These are phyloP conservation scores for Cricetomys ansorgei DNA, from an alignment of 2,113 vertebrate genomes.

Conservation along the genomic window DNA sequence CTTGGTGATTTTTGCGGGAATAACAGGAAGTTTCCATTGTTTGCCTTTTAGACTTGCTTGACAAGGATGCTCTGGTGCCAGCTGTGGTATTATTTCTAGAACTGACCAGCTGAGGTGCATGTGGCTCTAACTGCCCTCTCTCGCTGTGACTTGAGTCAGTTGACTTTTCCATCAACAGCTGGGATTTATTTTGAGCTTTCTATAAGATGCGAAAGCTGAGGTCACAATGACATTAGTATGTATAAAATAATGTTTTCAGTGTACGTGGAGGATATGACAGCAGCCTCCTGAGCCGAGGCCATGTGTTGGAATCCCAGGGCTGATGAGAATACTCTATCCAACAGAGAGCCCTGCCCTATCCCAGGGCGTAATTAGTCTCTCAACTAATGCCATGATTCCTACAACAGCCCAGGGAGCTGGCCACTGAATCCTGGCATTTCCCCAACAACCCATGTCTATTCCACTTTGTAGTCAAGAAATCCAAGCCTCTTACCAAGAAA, in stretches of 20 bases:
- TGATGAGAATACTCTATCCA: fast-evolving
- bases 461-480: background rate
- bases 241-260: background rate
- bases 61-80: background rate
- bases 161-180: background rate
- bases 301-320: background rate
- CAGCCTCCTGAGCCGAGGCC: background rate
- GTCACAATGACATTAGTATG: background rate
- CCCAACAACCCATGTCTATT: fast-evolving
- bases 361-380: fast-evolving
- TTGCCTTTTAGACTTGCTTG: background rate
- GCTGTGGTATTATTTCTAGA: background rate
- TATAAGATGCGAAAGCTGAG: background rate
- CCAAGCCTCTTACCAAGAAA: background rate
- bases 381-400: too few relatives aligned
- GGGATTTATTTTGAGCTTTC: background rate
- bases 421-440: background rate
- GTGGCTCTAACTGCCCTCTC: fast-evolving
- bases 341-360: background rate
- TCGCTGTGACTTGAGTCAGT: background rate
- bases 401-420: background rate
- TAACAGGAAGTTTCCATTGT: background rate
- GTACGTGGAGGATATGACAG: fast-evolving
- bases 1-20: background rate
- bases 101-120: background rate